Evolutionary conservation across 2,113 vertebrate species (phyloP).

Genomic region (Pygathrix nemaeus): DNA sequence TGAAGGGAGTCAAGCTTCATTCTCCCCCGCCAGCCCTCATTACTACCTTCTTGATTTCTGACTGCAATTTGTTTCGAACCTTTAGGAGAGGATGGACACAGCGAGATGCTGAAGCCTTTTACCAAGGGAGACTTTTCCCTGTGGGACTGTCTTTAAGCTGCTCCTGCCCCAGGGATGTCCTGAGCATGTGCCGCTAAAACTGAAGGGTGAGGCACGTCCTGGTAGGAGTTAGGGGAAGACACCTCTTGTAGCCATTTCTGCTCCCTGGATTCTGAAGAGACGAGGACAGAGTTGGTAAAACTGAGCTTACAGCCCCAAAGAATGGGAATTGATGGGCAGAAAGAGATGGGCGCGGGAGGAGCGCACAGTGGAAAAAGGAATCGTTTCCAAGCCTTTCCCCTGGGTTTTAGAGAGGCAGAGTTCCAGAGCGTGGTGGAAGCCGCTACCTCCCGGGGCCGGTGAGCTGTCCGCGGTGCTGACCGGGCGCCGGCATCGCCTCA

Average conservation of each 20-base stretch:
- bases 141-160: not conserved
- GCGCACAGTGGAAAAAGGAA: not conserved
- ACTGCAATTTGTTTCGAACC: not conserved
- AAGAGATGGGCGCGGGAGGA: not conserved
- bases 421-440: rapidly evolving
- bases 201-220: not conserved
- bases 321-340: not conserved
- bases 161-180: not conserved
- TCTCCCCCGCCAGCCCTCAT: not conserved
- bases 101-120: not conserved
- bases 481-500: rapidly evolving
- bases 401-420: not conserved
- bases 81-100: not conserved
- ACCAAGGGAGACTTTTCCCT: not conserved
- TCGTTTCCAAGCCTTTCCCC: not conserved
- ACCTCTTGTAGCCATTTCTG: not conserved
- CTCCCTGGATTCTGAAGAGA: not conserved
- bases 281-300: not conserved
- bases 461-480: slow-evolving; percentile 71
- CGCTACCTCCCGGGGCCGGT: rapidly evolving
- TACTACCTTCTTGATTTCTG: not conserved
- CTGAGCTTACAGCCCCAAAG: not conserved
- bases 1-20: not conserved
- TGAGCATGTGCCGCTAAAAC: not conserved
- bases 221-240: not conserved